Evolutionary conservation across 2,113 vertebrate species (phyloP).

Genomic region (Boulengerochromis microlepis): DNA sequence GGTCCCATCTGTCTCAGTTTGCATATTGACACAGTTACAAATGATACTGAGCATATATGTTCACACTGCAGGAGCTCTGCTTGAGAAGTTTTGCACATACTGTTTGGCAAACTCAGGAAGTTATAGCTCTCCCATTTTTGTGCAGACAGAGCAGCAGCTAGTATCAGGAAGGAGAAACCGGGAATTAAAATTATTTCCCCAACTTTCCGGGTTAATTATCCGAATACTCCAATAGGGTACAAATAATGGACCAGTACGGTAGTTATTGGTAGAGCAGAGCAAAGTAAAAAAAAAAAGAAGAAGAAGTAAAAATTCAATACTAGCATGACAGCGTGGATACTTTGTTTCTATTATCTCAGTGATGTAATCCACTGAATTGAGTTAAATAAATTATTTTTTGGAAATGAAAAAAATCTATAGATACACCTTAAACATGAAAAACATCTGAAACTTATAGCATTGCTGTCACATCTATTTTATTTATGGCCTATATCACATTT

Average conservation of each 20-base stretch:
- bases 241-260: background rate
- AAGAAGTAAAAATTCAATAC: background rate
- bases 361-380: background rate
- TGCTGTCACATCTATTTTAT: background rate
- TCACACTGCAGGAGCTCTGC: background rate
- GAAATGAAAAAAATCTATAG: background rate
- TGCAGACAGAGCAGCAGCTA: background rate
- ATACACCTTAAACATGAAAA: background rate
- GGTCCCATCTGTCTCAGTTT: background rate
- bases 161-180: background rate
- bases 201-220: too few relatives aligned
- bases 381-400: background rate
- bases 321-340: background rate
- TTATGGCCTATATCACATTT: background rate
- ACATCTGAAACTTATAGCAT: background rate
- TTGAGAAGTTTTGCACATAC: background rate
- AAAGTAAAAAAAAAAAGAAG: background rate
- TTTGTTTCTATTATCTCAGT: background rate
- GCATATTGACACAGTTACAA: background rate
- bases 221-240: too few relatives aligned
- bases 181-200: background rate
- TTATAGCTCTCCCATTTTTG: background rate
- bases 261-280: background rate
- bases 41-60: background rate
- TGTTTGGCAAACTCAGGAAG: too few relatives aligned